phyloP scores from a whole-genome alignment of 2,113 vertebrate genomes.

The Phaethornis superciliosus region DNA sequence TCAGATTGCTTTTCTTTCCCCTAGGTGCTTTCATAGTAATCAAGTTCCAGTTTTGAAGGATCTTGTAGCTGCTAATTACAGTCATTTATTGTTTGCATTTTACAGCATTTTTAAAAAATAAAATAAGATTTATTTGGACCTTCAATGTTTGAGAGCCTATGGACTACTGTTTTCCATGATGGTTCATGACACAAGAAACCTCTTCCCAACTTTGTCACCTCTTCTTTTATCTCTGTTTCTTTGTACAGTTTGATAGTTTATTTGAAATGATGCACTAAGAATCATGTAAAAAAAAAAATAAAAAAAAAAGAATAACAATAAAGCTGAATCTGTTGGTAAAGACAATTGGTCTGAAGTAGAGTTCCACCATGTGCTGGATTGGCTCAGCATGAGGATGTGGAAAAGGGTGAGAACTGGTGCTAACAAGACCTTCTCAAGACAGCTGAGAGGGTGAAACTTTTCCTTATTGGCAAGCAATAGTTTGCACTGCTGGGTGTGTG shows the following conservation, averaged over 20 bases:
- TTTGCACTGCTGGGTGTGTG: not conserved
- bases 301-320: slow-evolving; percentile 77
- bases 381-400: not conserved
- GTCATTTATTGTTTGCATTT: slow-evolving; percentile 61
- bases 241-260: slow-evolving; percentile 75
- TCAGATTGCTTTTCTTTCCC: slow-evolving; percentile 32
- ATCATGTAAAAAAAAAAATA: slow-evolving; percentile 80
- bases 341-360: slow-evolving; percentile 76
- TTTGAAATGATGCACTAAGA: slow-evolving; percentile 72
- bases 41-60: slow-evolving; percentile 71
- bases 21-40: slow-evolving; percentile 45
- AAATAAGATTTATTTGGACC: slow-evolving; percentile 45
- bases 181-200: slow-evolving; percentile 59
- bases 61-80: slow-evolving; percentile 72
- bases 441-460: not conserved
- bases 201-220: slow-evolving; percentile 50
- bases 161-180: slow-evolving; percentile 52
- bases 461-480: not conserved
- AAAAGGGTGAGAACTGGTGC: not conserved
- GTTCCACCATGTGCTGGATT: not conserved
- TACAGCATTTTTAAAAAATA: slow-evolving; percentile 60
- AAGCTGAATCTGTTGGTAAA: slow-evolving; percentile 91
- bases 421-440: not conserved
- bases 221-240: slow-evolving; percentile 65
- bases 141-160: slow-evolving; percentile 2